phyloP scores from a whole-genome alignment of 2,797 vertebrate species.

The Gadopsis bispinosus region DNA sequence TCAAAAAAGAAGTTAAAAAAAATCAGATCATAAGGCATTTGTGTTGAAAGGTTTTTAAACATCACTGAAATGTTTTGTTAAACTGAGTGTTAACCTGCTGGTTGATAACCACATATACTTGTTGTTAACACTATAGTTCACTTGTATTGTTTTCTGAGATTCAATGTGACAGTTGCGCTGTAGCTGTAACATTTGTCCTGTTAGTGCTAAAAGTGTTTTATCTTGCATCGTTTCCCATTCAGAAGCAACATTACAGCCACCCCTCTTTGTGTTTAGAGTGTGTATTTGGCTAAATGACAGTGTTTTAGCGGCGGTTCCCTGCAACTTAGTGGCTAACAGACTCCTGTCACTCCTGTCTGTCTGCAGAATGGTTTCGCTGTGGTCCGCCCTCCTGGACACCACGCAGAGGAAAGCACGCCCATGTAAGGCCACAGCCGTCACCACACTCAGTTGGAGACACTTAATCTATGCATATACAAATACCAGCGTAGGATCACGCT shows the following conservation, averaged over 20 bases:
- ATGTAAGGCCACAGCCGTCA: conserved; percentile 89
- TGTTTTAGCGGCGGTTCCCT: conserved; percentile 1
- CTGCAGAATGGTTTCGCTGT: conserved; percentile 96
- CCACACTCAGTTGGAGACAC: conserved; percentile 12
- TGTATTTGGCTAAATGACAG: background rate
- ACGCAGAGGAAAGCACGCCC: conserved; percentile 97
- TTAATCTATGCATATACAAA: conserved; percentile 46
- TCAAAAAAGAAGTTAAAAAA: background rate
- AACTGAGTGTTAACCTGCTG: background rate
- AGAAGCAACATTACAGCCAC: background rate
- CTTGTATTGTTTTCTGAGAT: background rate
- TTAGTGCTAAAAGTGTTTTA: background rate
- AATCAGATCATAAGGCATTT: background rate
- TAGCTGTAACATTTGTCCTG: background rate
- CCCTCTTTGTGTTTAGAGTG: conserved; percentile 5
- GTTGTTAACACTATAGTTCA: background rate
- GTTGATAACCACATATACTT: background rate
- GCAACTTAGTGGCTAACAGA: conserved; percentile 22
- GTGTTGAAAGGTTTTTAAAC: background rate
- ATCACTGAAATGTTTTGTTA: background rate
- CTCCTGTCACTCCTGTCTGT: conserved; percentile 26
- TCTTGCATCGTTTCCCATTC: background rate
- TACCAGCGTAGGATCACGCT: conserved; percentile 9
- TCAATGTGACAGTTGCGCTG: background rate
- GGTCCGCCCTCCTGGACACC: conserved; percentile 97